phyloP scores from a whole-genome alignment of 2,113 vertebrate genomes.

The Axis porcinus region DNA sequence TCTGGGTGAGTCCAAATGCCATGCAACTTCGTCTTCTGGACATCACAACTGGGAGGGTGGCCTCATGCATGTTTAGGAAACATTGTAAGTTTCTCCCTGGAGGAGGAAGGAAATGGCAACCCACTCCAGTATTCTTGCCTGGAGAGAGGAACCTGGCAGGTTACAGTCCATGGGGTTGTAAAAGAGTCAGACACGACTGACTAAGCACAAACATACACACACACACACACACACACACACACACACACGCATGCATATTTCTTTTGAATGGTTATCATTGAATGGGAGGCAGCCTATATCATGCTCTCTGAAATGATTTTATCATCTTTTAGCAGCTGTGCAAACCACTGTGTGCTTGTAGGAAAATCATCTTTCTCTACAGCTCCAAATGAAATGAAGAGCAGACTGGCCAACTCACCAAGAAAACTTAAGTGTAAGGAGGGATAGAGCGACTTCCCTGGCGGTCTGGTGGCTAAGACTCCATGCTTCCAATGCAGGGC shows the following conservation, averaged over 20 bases:
- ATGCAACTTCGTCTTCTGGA: neutral
- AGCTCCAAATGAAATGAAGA: neutral
- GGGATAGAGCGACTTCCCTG: neutral
- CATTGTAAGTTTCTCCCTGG: neutral
- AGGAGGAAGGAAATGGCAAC: neutral
- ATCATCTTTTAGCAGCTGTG: neutral
- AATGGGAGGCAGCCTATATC: neutral
- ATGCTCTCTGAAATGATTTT: neutral
- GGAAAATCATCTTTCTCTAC: neutral
- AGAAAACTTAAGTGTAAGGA: neutral
- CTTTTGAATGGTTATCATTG: neutral
- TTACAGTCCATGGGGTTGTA: neutral
- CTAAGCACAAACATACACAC: neutral
- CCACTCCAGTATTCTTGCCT: neutral
- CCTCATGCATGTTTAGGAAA: neutral
- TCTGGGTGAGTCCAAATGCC: neutral
- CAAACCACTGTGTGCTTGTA: neutral
- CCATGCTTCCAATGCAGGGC: neutral
- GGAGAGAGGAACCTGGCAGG: neutral
- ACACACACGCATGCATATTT: rapidly evolving
- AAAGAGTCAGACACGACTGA: neutral
- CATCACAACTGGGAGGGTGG: neutral
- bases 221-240: rapidly evolving
- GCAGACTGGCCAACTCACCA: neutral
- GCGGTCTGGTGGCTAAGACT: neutral